phyloP scores from a whole-genome alignment of 2,113 vertebrate species.

The Nasalis larvatus region DNA sequence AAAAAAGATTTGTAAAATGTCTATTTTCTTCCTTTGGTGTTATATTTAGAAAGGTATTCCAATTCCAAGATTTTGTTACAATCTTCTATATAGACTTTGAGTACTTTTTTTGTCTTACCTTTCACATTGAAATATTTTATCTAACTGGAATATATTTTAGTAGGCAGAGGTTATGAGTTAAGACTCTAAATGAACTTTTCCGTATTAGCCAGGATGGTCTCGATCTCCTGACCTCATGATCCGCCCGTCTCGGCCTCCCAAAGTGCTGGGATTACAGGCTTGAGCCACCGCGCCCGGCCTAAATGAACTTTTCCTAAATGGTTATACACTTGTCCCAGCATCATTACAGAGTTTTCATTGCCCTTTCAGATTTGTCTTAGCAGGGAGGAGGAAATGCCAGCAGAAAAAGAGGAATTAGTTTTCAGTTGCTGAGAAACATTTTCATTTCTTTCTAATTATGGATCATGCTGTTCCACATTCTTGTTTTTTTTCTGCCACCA shows the following conservation, averaged over 20 bases:
- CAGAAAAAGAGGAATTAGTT: background rate
- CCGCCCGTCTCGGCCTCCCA: too few species aligned
- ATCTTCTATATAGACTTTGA: background rate
- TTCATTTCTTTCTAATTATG: background rate
- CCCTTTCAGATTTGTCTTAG: background rate
- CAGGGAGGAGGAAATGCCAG: background rate
- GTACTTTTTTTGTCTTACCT: background rate
- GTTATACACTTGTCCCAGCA: background rate
- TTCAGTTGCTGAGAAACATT: background rate
- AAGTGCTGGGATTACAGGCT: too few species aligned
- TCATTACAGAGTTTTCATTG: background rate
- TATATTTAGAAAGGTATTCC: background rate
- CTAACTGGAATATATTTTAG: background rate
- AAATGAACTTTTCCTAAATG: background rate
- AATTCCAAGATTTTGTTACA: background rate
- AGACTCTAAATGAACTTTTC: background rate
- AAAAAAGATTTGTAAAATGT: background rate
- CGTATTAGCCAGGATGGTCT: too few species aligned
- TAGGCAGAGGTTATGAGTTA: background rate
- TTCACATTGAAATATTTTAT: background rate
- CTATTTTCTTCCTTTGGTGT: background rate
- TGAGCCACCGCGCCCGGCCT: too few species aligned
- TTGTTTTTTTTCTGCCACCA: background rate
- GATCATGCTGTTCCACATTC: background rate
- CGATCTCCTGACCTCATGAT: too few species aligned